These are phyloP conservation scores for Paralichthys olivaceus DNA, from an alignment of 2,113 vertebrate species.

Conservation along the genomic window DNA sequence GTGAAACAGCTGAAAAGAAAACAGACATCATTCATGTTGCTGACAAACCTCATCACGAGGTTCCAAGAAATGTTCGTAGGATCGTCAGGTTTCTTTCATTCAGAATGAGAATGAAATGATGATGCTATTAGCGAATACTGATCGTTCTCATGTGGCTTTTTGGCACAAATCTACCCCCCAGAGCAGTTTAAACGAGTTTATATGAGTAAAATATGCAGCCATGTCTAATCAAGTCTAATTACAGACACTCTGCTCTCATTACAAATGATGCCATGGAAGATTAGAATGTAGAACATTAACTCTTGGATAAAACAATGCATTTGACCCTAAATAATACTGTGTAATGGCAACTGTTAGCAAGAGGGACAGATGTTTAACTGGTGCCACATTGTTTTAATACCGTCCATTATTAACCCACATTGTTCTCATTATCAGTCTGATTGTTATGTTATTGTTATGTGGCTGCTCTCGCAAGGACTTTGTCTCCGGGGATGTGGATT, in stretches of 20 bases:
- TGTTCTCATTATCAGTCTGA: conserved; percentile 55
- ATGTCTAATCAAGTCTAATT: conserved; percentile 23
- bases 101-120: neutral
- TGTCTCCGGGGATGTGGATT: conserved; percentile 54
- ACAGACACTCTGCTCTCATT: neutral
- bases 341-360: conserved; percentile 47
- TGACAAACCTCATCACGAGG: neutral
- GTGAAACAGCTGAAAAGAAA: neutral
- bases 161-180: neutral
- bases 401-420: conserved; percentile 66
- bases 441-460: conserved; percentile 72
- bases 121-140: conserved; percentile 8
- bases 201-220: conserved; percentile 13
- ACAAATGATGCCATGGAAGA: conserved; percentile 8
- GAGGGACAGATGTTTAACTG: conserved; percentile 38
- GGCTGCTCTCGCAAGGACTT: conserved; percentile 37
- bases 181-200: neutral
- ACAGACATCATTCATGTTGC: neutral
- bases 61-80: neutral
- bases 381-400: conserved; percentile 24
- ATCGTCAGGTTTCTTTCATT: neutral
- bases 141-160: conserved; percentile 22
- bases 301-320: conserved; percentile 41
- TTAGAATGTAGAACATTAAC: conserved; percentile 31
- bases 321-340: conserved; percentile 40